Conservation (phyloP, 2,113 vertebrate species). For the Cygnus buccinator region DNA sequence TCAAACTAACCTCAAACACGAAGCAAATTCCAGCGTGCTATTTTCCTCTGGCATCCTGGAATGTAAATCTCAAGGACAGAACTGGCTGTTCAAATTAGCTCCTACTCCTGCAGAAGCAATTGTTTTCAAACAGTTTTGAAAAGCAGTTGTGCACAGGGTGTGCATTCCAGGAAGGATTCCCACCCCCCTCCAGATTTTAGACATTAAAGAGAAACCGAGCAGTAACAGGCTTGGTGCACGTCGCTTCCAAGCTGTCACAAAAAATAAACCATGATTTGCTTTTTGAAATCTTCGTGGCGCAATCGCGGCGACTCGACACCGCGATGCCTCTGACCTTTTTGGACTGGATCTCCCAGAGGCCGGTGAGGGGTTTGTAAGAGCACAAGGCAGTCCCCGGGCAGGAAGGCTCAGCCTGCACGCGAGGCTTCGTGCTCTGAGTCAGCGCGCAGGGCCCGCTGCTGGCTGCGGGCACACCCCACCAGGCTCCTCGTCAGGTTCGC, state of each 20-base stretch:
- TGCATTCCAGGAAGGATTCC: constrained; percentile 46
- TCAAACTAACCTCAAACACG: constrained; percentile 28
- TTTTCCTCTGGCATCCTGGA: constrained; percentile 47
- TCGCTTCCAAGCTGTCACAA: not conserved
- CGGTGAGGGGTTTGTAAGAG: rapidly evolving
- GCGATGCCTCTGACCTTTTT: not conserved
- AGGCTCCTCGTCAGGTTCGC: not conserved
- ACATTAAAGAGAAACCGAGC: not conserved
- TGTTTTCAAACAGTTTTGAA: constrained; percentile 46
- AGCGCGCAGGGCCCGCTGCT: not conserved
- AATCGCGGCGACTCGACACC: not conserved
- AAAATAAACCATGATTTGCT: not conserved
- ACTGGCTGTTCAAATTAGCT: constrained; percentile 36
- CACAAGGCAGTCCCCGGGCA: not conserved
- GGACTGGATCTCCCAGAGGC: not conserved
- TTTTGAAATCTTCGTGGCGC: not conserved
- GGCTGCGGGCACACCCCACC: not conserved
- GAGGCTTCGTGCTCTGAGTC: constrained; percentile 22
- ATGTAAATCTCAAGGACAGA: constrained; percentile 37
- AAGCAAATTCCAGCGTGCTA: constrained; percentile 33
- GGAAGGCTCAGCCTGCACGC: rapidly evolving
- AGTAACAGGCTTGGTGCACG: not conserved
- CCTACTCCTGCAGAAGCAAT: constrained; percentile 46
- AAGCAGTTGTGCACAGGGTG: not conserved
- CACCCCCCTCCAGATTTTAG: not conserved